phyloP scores from a whole-genome alignment of 1,140 invertebrate species.

The Acromyrmex heyeri region DNA sequence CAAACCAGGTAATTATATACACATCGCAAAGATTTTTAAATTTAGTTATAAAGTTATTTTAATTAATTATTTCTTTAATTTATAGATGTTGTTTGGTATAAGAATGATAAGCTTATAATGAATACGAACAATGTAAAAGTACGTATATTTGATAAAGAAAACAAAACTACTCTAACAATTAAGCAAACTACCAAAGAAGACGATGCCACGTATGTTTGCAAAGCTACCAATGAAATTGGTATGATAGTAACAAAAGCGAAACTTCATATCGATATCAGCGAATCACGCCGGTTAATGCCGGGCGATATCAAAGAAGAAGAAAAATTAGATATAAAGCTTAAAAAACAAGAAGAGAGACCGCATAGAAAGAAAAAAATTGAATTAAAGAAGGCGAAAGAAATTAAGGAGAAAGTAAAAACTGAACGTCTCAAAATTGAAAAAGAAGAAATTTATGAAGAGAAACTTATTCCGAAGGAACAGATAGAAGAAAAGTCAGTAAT shows the following conservation, averaged over 20 bases:
- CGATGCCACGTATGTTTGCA: conserved; percentile 95
- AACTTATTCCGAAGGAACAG: conserved; percentile 82
- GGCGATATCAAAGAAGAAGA: conserved; percentile 70
- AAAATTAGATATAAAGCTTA: conserved; percentile 62
- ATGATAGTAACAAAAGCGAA: conserved; percentile 93
- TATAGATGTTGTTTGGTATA: conserved; percentile 95
- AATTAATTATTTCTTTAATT: conserved; percentile 36
- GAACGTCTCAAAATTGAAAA: conserved; percentile 87
- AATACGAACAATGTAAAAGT: conserved; percentile 91
- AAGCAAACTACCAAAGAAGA: conserved; percentile 90
- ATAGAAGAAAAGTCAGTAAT: conserved; percentile 84
- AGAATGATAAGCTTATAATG: conserved; percentile 93
- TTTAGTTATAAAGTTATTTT: neutral
- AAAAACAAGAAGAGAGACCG: conserved; percentile 83
- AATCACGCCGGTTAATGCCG: neutral
- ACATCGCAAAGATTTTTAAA: neutral
- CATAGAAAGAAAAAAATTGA: conserved; percentile 84
- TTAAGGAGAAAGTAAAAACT: conserved; percentile 87
- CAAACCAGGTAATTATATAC: conserved; percentile 89
- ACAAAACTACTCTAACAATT: conserved; percentile 91
- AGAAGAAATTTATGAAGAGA: conserved; percentile 81
- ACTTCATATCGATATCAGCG: conserved; percentile 88
- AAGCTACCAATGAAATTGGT: conserved; percentile 93
- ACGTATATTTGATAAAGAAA: conserved; percentile 89
- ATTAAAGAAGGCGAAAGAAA: conserved; percentile 87